A percentile compares a stretch with the other conserved stretches of the same genome.
phyloP scores from a whole-genome alignment of 2,797 vertebrate species.

The Oreortyx pictus region DNA sequence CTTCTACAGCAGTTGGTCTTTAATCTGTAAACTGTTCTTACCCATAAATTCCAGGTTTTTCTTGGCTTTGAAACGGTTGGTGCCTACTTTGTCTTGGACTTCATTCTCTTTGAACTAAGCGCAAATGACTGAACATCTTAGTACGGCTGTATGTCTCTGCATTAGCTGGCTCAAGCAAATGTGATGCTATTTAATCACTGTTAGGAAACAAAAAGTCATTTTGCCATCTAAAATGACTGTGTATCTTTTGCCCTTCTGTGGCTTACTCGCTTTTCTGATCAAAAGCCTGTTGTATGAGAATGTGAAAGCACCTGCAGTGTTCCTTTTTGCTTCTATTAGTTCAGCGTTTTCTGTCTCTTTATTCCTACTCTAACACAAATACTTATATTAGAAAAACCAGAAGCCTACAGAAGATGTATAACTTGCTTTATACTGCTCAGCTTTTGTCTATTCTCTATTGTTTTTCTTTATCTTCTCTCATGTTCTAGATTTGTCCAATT shows the following conservation, averaged over 20 bases:
- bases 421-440: neutral
- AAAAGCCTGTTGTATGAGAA: neutral
- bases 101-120: neutral
- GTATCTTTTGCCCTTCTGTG: neutral
- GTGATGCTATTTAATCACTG: neutral
- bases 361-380: neutral
- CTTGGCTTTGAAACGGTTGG: neutral
- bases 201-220: neutral
- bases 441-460: neutral
- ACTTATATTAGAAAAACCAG: neutral
- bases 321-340: neutral
- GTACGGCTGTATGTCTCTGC: neutral
- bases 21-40: neutral
- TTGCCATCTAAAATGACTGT: neutral
- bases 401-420: neutral
- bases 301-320: neutral
- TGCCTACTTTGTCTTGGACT: neutral
- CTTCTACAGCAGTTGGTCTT: neutral
- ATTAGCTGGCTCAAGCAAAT: neutral
- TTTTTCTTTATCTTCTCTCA: neutral
- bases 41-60: neutral
- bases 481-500: conserved; percentile 3
- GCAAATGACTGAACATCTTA: neutral
- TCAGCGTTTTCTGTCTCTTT: neutral
- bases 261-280: neutral